phyloP scores from a whole-genome alignment of 2,888 invertebrate species.

The Cyclophora albipunctata region DNA sequence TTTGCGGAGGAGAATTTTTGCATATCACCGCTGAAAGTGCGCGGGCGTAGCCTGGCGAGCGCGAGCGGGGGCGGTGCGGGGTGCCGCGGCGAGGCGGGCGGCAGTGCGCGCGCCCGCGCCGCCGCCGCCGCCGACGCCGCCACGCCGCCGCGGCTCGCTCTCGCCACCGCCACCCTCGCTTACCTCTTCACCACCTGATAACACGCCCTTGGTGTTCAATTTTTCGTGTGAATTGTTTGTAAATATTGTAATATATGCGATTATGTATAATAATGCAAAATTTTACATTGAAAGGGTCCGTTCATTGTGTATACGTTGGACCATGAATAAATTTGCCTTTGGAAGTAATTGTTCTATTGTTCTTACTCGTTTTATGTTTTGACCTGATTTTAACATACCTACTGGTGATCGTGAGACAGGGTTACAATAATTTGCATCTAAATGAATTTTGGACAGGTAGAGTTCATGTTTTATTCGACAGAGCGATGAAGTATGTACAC shows the following conservation, averaged over 20 bases:
- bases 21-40: constrained; percentile 89
- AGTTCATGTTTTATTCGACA: background rate
- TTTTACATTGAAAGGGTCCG: constrained; percentile 73
- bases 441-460: constrained; percentile 5
- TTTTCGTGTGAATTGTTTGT: constrained; percentile 50
- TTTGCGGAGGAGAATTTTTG: constrained; percentile 87
- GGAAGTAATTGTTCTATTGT: constrained; percentile 37
- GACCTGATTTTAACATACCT: constrained; percentile 4
- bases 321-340: constrained; percentile 74
- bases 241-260: constrained; percentile 70
- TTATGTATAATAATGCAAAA: constrained; percentile 59
- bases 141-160: constrained; percentile 36
- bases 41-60: constrained; percentile 83
- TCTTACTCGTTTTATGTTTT: constrained; percentile 16
- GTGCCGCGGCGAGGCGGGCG: constrained; percentile 59
- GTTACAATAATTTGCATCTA: constrained; percentile 15
- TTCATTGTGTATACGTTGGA: constrained; percentile 73
- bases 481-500: too few species aligned
- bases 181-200: constrained; percentile 52
- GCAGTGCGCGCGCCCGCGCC: constrained; percentile 39
- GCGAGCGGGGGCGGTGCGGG: constrained; percentile 50
- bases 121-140: constrained; percentile 26
- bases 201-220: constrained; percentile 62
- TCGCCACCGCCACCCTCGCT: constrained; percentile 45
- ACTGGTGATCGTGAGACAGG: constrained; percentile 9